phyloP scores from a whole-genome alignment of 2,797 vertebrate species.

The Coilia nasus region DNA sequence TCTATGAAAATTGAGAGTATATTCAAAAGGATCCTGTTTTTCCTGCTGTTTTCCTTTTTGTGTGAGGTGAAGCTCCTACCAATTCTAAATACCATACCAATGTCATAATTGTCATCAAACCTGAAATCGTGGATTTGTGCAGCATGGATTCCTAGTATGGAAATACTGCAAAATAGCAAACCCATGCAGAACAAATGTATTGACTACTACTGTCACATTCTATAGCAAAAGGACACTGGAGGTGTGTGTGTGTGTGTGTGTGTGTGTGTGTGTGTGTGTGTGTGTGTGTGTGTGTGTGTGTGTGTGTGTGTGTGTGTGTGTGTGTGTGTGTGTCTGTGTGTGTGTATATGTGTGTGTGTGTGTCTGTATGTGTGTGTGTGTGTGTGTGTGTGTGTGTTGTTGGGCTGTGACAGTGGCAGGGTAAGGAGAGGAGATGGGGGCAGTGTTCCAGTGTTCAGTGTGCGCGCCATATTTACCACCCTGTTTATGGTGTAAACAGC shows the following conservation, averaged over 20 bases:
- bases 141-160: neutral
- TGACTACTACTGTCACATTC: neutral
- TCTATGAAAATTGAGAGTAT: slow-evolving; percentile 67
- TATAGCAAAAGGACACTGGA: neutral
- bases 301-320: too few relatives aligned
- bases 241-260: too few relatives aligned
- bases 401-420: neutral
- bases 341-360: too few relatives aligned
- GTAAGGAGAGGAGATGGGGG: neutral
- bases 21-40: slow-evolving; percentile 57
- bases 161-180: neutral
- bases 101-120: neutral
- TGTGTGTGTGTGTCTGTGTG: too few relatives aligned
- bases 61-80: neutral
- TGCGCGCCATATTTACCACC: neutral
- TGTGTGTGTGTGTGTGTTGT: too few relatives aligned
- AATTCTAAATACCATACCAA: neutral
- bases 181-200: neutral
- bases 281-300: too few relatives aligned
- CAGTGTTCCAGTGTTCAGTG: slow-evolving; percentile 6
- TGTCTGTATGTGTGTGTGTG: too few relatives aligned
- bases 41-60: slow-evolving; percentile 47
- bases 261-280: too few relatives aligned
- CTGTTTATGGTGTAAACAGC: slow-evolving; percentile 22
- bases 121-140: neutral